Conservation (phyloP, 92 coral and sea anemone species). For the Palythoa caribaeorum region DNA sequence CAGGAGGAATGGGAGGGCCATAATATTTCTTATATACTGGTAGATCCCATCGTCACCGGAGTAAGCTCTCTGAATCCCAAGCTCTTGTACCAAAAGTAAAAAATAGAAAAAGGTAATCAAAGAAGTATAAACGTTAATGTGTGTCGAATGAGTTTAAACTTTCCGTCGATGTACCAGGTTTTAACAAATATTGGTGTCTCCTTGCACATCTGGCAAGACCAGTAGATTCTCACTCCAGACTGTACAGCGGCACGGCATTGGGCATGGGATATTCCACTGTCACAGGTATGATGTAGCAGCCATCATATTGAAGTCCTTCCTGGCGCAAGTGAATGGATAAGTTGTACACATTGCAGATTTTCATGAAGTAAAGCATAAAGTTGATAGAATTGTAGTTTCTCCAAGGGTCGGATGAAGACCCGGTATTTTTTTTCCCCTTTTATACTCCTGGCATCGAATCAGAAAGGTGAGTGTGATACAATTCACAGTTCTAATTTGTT, state of each 20-base stretch:
- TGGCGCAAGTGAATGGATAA: background rate
- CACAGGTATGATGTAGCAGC: slow-evolving; percentile 16
- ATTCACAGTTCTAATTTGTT: no score
- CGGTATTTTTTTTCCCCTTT: background rate
- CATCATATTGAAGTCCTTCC: background rate
- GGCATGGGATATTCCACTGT: background rate
- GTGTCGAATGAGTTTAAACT: slow-evolving; percentile 52
- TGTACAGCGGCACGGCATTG: background rate
- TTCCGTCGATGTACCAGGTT: slow-evolving; percentile 72
- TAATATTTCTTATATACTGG: slow-evolving; percentile 1
- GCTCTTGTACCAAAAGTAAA: slow-evolving; percentile 17
- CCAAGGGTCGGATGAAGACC: background rate
- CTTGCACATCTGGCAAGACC: slow-evolving; percentile 33
- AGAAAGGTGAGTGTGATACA: no score
- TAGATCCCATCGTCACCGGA: background rate
- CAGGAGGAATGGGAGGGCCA: slow-evolving; percentile 50
- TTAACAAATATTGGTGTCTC: slow-evolving; percentile 39
- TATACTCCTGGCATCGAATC: no score
- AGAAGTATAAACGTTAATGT: slow-evolving; percentile 15
- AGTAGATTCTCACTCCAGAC: slow-evolving; percentile 21
- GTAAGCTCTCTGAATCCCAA: slow-evolving; percentile 9
- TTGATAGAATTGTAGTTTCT: background rate
- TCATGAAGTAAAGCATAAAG: background rate
- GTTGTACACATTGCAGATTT: slow-evolving; percentile 7
- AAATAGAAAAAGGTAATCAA: background rate